Evolutionary conservation across 1,140 invertebrate species (phyloP).

Genomic region (silkworm (Bombyx mori)): DNA sequence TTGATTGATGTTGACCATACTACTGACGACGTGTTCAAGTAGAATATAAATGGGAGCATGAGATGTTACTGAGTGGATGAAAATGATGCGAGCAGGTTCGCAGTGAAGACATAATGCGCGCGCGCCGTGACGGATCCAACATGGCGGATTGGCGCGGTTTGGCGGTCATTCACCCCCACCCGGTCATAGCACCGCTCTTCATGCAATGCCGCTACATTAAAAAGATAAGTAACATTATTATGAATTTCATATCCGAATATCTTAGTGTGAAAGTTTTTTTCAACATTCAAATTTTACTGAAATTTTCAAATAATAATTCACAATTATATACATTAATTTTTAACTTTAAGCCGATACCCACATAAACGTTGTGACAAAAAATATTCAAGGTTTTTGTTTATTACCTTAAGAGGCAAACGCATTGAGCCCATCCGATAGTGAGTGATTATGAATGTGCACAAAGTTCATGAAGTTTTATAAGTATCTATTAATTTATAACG

Average conservation of each 20-base stretch:
- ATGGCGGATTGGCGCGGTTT: slow-evolving; percentile 61
- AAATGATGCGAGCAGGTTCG: slow-evolving; percentile 28
- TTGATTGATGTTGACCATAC: too few species aligned
- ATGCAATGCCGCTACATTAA: slow-evolving; percentile 29
- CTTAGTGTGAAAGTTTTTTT: too few species aligned
- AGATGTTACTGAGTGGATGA: slow-evolving; percentile 19
- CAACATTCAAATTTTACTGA: too few species aligned
- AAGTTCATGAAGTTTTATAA: too few species aligned
- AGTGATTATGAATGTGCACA: too few species aligned
- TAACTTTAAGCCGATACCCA: slow-evolving; percentile 9
- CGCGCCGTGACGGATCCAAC: slow-evolving; percentile 61
- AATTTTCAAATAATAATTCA: slow-evolving; percentile 17
- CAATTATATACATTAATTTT: slow-evolving; percentile 7
- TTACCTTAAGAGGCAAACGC: too few species aligned
- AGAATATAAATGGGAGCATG: slow-evolving; percentile 4
- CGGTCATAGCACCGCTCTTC: slow-evolving; percentile 38
- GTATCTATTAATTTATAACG: too few species aligned
- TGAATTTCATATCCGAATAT: too few species aligned
- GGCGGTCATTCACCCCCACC: slow-evolving; percentile 59
- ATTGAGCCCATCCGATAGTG: too few species aligned
- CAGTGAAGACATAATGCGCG: slow-evolving; percentile 58
- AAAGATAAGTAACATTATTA: slow-evolving; percentile 7
- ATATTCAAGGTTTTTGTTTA: too few species aligned
- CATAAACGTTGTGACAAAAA: background rate
- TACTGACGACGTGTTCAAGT: too few species aligned